Conservation (phyloP, 2,888 invertebrate genomes). For the Calliopum simillimum region DNA sequence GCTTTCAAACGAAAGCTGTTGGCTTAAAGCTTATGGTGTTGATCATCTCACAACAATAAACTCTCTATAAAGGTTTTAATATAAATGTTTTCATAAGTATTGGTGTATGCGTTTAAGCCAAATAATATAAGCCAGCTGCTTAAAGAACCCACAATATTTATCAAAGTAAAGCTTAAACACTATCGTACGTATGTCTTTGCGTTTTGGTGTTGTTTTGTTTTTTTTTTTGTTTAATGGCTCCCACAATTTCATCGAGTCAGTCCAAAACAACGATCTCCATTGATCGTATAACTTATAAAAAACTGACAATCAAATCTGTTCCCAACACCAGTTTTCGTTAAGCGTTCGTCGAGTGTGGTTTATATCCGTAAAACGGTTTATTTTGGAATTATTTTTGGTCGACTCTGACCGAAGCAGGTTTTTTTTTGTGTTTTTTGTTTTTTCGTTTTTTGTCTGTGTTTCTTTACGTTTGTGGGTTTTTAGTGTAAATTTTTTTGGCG, state of each 20-base stretch:
- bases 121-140: neutral
- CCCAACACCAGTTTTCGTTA: conserved; percentile 58
- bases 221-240: conserved; percentile 5
- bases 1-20: too few relatives aligned
- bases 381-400: conserved; percentile 48
- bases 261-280: conserved; percentile 56
- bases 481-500: too few relatives aligned
- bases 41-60: too few relatives aligned
- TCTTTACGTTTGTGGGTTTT: too few relatives aligned
- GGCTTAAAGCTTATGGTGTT: too few relatives aligned
- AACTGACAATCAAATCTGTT: conserved; percentile 58
- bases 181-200: neutral
- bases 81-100: neutral
- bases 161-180: neutral
- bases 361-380: conserved; percentile 31
- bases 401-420: conserved; percentile 20
- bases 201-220: too few relatives aligned
- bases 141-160: conserved; percentile 1
- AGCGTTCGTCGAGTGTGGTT: conserved; percentile 46
- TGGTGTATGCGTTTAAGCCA: neutral
- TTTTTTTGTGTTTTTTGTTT: conserved; percentile 20
- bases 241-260: conserved; percentile 18
- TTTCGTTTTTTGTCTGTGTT: conserved; percentile 2
- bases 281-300: conserved; percentile 62
- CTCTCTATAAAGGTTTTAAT: too few relatives aligned